Percentiles rank a stretch among this genome's conserved stretches.
Evolutionary conservation across 2,888 invertebrate species (phyloP).

Genomic region (Netelia melanura): DNA sequence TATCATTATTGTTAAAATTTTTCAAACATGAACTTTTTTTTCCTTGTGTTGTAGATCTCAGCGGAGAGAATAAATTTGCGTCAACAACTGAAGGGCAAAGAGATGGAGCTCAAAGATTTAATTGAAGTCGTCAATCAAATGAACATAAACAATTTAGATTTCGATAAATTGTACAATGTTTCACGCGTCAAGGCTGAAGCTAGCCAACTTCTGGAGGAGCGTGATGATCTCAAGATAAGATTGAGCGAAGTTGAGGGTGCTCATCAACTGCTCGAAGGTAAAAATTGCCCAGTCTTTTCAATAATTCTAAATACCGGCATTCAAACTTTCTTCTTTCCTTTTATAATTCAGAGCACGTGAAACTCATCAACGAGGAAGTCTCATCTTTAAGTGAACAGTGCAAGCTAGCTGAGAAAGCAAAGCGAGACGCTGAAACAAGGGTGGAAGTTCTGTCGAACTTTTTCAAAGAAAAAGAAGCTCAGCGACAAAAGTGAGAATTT

Average conservation of each 20-base stretch:
- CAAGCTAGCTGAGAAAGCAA: constrained; percentile 89
- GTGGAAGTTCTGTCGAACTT: constrained; percentile 95
- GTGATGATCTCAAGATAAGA: constrained; percentile 82
- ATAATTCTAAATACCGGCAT: background rate
- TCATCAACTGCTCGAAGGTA: constrained; percentile 84
- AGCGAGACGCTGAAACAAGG: constrained; percentile 92
- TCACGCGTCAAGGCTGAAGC: constrained; percentile 88
- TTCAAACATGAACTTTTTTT: constrained; percentile 1
- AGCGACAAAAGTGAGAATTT: constrained; percentile 92
- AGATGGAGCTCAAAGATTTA: constrained; percentile 80
- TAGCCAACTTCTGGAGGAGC: constrained; percentile 86
- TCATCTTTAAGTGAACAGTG: constrained; percentile 87
- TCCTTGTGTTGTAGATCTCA: constrained; percentile 73
- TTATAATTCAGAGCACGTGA: constrained; percentile 84
- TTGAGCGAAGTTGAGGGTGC: constrained; percentile 83
- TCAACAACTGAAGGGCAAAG: constrained; percentile 79
- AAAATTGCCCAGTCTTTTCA: constrained; percentile 8
- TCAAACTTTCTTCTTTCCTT: background rate
- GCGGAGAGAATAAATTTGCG: constrained; percentile 75
- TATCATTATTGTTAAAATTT: constrained; percentile 15
- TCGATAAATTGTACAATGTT: constrained; percentile 86
- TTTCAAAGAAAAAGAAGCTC: constrained; percentile 95
- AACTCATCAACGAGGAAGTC: constrained; percentile 86
- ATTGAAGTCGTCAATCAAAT: constrained; percentile 78
- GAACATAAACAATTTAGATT: constrained; percentile 80